Conservation (phyloP, 2,113 vertebrate genomes). For the Pomatostomus ruficeps region DNA sequence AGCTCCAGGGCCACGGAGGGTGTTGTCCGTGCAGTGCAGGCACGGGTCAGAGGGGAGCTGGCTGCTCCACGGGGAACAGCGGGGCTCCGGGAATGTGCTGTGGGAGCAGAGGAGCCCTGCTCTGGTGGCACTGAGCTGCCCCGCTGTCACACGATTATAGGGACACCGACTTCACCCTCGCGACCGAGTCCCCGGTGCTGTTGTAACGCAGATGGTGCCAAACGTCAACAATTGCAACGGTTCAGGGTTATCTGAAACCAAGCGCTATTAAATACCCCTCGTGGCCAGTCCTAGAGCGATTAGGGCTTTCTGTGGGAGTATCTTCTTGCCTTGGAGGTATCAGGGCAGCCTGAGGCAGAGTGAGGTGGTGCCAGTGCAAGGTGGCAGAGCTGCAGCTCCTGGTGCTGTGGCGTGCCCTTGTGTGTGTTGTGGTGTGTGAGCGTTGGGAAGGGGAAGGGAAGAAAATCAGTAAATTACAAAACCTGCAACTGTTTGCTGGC, state of each 20-base stretch:
- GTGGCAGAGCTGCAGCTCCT: not conserved
- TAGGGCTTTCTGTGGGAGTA: not conserved
- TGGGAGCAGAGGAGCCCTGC: not conserved
- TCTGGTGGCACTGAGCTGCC: not conserved
- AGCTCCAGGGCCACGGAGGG: not conserved
- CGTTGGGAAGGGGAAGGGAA: not conserved
- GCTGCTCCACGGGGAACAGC: not conserved
- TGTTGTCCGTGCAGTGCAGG: not conserved
- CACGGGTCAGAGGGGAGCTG: not conserved
- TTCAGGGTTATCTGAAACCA: not conserved
- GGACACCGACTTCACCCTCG: not conserved
- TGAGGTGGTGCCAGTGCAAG: not conserved
- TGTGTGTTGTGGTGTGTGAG: rapidly evolving
- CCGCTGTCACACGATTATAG: not conserved
- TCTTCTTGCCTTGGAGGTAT: not conserved
- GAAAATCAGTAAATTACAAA: not conserved
- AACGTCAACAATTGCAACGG: not conserved
- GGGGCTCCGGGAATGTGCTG: not conserved
- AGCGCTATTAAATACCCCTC: not conserved
- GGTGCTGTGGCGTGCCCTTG: not conserved
- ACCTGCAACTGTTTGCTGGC: not conserved
- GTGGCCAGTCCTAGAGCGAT: not conserved
- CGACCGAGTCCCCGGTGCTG: not conserved
- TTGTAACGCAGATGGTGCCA: not conserved
- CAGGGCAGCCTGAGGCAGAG: not conserved